These are phyloP conservation scores for Crioceris asparagi DNA, from an alignment of 2,888 invertebrate species.

Conservation along the genomic window DNA sequence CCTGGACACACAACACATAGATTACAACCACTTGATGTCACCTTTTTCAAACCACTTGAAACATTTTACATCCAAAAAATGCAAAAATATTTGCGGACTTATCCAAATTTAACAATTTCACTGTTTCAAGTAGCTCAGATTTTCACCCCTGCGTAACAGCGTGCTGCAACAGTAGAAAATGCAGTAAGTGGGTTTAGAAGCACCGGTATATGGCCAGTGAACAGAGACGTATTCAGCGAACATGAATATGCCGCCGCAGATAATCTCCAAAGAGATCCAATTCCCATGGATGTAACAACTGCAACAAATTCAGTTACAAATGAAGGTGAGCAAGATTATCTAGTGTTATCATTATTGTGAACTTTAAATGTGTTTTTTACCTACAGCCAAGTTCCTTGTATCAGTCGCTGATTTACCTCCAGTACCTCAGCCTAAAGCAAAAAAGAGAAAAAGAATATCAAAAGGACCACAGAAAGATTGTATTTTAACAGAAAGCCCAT, in stretches of 20 bases:
- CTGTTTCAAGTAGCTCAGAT: slow-evolving; percentile 8
- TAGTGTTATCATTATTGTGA: too few relatives aligned
- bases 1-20: slow-evolving; percentile 13
- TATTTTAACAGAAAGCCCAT: too few relatives aligned
- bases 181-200: slow-evolving; percentile 10
- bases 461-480: too few relatives aligned
- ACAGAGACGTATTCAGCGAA: slow-evolving; percentile 5
- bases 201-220: slow-evolving; percentile 10
- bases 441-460: too few relatives aligned
- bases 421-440: too few relatives aligned
- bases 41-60: slow-evolving; percentile 10
- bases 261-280: too few relatives aligned
- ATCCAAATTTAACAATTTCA: slow-evolving; percentile 8
- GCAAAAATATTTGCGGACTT: slow-evolving; percentile 9
- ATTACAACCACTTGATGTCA: slow-evolving; percentile 12
- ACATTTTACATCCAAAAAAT: slow-evolving; percentile 6
- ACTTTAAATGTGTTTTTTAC: too few relatives aligned
- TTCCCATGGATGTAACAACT: too few relatives aligned
- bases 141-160: slow-evolving; percentile 9
- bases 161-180: slow-evolving; percentile 9
- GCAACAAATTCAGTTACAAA: too few relatives aligned
- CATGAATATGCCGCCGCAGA: neutral
- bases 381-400: too few relatives aligned
- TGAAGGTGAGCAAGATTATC: too few relatives aligned
- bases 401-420: too few relatives aligned